phyloP scores from a whole-genome alignment of 2,113 vertebrate species.

The Oophaga pumilio region DNA sequence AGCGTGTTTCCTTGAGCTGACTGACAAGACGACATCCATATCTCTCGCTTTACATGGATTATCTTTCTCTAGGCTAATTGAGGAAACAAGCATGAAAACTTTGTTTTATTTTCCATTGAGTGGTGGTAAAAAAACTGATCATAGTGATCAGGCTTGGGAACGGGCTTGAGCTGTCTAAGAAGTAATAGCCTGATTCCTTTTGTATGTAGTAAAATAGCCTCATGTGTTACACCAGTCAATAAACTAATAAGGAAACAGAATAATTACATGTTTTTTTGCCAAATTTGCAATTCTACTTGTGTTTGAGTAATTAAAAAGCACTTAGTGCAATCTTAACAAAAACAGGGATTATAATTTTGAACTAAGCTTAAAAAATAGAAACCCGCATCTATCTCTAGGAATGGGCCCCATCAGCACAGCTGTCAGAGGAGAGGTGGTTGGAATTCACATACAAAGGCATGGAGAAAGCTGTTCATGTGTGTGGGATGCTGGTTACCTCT shows the following conservation, averaged over 20 bases:
- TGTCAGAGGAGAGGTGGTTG: too few species aligned
- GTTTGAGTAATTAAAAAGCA: background rate
- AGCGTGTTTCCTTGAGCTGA: conserved; percentile 76
- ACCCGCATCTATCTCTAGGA: too few species aligned
- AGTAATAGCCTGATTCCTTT: background rate
- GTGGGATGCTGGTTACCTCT: too few species aligned
- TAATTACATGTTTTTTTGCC: background rate
- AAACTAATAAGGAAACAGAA: too few species aligned
- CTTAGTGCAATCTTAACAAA: background rate
- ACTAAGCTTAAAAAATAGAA: too few species aligned
- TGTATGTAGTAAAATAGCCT: background rate
- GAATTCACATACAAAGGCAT: too few species aligned
- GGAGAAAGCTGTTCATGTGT: too few species aligned
- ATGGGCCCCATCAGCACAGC: too few species aligned
- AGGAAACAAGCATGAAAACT: conserved; percentile 53
- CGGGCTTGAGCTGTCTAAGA: background rate
- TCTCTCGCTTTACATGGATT: conserved; percentile 65
- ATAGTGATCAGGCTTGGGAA: background rate
- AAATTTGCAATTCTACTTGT: background rate
- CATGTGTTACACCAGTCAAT: too few species aligned
- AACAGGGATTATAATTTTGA: too few species aligned
- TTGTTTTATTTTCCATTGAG: conserved; percentile 38
- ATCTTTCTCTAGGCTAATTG: conserved; percentile 54
- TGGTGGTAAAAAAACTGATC: conserved; percentile 18
- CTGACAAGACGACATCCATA: conserved; percentile 77